These are phyloP conservation scores for Fulmarus glacialis DNA, from an alignment of 2,113 vertebrate genomes.

Conservation along the genomic window DNA sequence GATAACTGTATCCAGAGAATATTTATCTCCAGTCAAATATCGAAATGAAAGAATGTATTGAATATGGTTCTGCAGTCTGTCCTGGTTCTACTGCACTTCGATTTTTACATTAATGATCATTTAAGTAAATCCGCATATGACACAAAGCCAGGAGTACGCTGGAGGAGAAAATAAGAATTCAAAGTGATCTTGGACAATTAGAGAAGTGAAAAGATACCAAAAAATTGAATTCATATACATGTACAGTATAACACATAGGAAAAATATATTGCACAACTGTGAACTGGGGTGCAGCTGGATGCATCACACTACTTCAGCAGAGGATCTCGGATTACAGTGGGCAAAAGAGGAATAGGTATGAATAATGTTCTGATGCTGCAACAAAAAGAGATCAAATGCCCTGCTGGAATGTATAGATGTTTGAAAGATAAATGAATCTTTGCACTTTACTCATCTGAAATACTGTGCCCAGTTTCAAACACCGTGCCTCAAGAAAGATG, in stretches of 20 bases:
- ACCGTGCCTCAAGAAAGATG: not conserved
- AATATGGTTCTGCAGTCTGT: not conserved
- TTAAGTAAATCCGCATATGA: not conserved
- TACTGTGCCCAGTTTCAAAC: not conserved
- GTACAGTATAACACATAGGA: not conserved
- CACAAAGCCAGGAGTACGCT: not conserved
- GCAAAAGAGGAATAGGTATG: not conserved
- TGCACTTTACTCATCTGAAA: not conserved
- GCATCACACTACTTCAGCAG: not conserved
- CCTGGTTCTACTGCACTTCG: not conserved
- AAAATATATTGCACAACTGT: not conserved
- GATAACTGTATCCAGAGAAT: not conserved
- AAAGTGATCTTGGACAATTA: not conserved
- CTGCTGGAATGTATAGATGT: not conserved
- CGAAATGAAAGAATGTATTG: not conserved
- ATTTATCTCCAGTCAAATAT: not conserved
- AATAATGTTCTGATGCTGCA: not conserved
- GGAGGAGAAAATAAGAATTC: not conserved
- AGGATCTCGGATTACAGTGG: not conserved
- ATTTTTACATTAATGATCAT: not conserved
- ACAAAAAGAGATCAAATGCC: not conserved
- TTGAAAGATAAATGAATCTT: not conserved
- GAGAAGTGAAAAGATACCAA: not conserved
- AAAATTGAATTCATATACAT: not conserved
- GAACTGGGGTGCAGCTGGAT: not conserved